phyloP scores from a whole-genome alignment of 2,888 invertebrate genomes.

The Lepetodrilus schrolli region DNA sequence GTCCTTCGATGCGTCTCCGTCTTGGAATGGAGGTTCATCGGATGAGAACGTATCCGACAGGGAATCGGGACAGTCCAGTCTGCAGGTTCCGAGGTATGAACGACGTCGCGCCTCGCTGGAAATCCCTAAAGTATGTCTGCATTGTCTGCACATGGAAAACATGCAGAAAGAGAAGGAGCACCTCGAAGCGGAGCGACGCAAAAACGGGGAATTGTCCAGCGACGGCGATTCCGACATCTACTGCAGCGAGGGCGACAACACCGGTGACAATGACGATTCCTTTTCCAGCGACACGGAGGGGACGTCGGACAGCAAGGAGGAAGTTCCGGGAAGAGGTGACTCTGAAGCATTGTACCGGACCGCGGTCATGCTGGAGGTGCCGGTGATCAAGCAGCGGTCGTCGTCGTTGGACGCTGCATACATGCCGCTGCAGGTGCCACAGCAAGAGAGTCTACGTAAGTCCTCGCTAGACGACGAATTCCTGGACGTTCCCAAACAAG shows the following conservation, averaged over 20 bases:
- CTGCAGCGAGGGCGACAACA: conserved; percentile 39
- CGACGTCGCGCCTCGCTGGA: conserved; percentile 63
- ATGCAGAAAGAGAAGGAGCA: conserved; percentile 49
- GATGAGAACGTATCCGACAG: conserved; percentile 62
- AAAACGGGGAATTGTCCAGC: conserved; percentile 30
- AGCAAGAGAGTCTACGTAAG: conserved; percentile 44
- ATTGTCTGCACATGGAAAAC: conserved; percentile 69
- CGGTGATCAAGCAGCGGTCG: conserved; percentile 66
- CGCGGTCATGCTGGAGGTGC: conserved; percentile 67
- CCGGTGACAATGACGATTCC: conserved; percentile 32
- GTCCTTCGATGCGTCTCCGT: conserved; percentile 61
- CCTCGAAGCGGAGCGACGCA: conserved; percentile 28
- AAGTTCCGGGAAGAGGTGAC: conserved; percentile 25
- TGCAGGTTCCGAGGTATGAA: conserved; percentile 50
- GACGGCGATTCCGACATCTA: conserved; percentile 13
- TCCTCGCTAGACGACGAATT: conserved; percentile 59
- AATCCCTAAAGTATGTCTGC: conserved; percentile 70
- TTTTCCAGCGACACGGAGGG: conserved; percentile 38
- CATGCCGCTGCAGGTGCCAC: conserved; percentile 39
- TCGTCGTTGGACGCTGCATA: conserved; percentile 68
- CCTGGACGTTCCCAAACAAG: conserved; percentile 58
- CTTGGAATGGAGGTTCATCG: conserved; percentile 51
- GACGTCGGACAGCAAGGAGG: conserved; percentile 40
- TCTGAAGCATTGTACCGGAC: conserved; percentile 47
- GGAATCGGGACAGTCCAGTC: conserved; percentile 41